Conservation (phyloP, 2,888 invertebrate genomes). For the Cephus pulcher region DNA sequence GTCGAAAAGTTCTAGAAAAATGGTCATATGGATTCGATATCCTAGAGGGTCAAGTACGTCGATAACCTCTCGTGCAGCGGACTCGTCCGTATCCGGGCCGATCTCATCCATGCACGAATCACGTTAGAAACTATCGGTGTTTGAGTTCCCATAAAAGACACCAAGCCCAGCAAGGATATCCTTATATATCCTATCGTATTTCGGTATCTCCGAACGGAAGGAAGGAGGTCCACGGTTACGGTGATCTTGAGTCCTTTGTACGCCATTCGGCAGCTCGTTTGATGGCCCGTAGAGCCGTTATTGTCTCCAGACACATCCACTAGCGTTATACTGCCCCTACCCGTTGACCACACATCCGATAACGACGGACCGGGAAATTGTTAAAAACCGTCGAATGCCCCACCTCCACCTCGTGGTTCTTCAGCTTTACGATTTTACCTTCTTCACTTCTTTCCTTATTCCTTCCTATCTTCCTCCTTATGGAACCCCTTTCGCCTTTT, state of each 20-base stretch:
- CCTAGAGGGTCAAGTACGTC: neutral
- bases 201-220: constrained; percentile 35
- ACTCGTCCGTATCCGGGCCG: neutral
- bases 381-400: constrained; percentile 46
- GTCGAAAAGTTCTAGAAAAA: neutral
- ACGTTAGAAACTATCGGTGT: constrained; percentile 29
- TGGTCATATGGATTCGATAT: neutral
- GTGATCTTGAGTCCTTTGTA: constrained; percentile 50
- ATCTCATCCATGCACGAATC: constrained; percentile 5
- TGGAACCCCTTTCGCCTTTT: constrained; percentile 11
- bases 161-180: constrained; percentile 25
- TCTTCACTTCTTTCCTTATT: constrained; percentile 16
- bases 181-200: constrained; percentile 9
- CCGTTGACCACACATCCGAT: constrained; percentile 62
- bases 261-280: constrained; percentile 63
- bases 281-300: constrained; percentile 62
- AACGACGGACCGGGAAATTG: constrained; percentile 56
- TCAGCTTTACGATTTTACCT: constrained; percentile 32
- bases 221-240: constrained; percentile 46
- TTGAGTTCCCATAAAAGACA: constrained; percentile 53
- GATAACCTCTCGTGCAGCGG: neutral
- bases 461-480: constrained; percentile 16
- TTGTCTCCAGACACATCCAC: constrained; percentile 56
- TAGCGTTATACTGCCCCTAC: constrained; percentile 33
- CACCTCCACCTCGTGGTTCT: constrained; percentile 26